Evolutionary conservation across 2,888 invertebrate genomes (phyloP).

Genomic region (Dasysyrphus albostriatus): DNA sequence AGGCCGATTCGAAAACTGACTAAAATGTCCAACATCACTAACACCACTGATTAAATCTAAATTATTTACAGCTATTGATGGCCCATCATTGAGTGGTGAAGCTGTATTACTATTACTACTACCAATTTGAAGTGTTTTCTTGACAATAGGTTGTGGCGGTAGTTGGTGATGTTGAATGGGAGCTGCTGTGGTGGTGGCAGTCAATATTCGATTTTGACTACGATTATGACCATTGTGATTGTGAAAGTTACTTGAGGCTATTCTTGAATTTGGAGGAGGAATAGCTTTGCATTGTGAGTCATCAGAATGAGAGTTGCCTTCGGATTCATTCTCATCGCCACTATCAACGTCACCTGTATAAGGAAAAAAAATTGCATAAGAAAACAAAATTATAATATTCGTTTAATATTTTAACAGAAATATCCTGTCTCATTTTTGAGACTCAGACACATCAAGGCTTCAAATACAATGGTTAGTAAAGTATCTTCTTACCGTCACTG

Average conservation of each 20-base stretch:
- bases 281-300: constrained; percentile 63
- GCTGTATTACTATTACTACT: constrained; percentile 59
- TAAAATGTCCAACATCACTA: constrained; percentile 64
- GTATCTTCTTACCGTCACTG: constrained; percentile 88
- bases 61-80: constrained; percentile 77
- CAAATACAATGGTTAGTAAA: neutral
- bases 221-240: constrained; percentile 65
- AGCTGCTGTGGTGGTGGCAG: neutral
- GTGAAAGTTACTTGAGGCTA: constrained; percentile 73
- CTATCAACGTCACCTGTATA: constrained; percentile 92
- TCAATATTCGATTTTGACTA: constrained; percentile 56
- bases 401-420: too few species aligned
- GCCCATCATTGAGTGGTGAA: constrained; percentile 51
- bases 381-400: too few species aligned
- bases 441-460: too few species aligned
- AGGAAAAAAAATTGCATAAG: neutral
- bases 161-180: constrained; percentile 46
- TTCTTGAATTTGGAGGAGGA: constrained; percentile 65
- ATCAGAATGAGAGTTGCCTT: constrained; percentile 83
- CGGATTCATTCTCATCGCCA: constrained; percentile 88
- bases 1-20: constrained; percentile 77
- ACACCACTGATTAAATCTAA: constrained; percentile 78
- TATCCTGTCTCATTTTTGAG: too few species aligned
- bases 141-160: constrained; percentile 34
- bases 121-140: constrained; percentile 49